Base-by-base conservation (phyloP, 2,113 vertebrate species). In the Brachypodius melanocephalos region DNA sequence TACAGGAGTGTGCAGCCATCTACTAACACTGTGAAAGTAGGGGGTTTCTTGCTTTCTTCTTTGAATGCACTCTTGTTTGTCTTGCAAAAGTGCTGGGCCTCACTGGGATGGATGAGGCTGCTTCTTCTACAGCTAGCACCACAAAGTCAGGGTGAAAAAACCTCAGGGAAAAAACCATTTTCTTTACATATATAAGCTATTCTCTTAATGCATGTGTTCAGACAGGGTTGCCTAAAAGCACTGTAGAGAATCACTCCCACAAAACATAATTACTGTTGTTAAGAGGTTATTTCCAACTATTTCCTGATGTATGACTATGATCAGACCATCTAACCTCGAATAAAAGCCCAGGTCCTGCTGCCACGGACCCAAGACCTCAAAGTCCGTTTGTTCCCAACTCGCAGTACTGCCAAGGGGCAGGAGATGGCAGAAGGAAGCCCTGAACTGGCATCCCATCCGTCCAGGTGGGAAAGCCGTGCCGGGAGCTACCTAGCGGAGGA, bases 371-470 rank as follows among this genome's bases (percentile, higher is more conserved):
- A 8, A 52, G 45, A 24, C 5, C 15, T 4, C 38, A 38, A 38
- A 38, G 25, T 1, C 8, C 42, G 1, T 7, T 19, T 9, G 20
- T 4, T 68, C 31, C 42, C 31, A 2, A 73, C 32, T 65, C 72
- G 74, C 93, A 89, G 18, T 96, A 92, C 95, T 92, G 46, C 24
- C 4, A 42, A 76, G 85, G 63, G 83, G 63, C 68, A 95, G 83
- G 16, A 95, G 95, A 45, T 93, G 97, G 95, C 96, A 96, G 83
- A 78, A 96, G 69, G 92, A 96, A 95, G 87, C 91, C 76, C 89
- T 68, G 80, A 36, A 93, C 90, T 34, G 48, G 32, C 36, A 84
- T 68, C 34, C 14, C 61, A 74, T 36, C 42, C 8, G 32, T 2
- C 36, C 89, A 63, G 69, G 76, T 32, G 31, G 45, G 40, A 87